Percentiles rank a stretch among this genome's conserved stretches.
phyloP scores from a whole-genome alignment of 1,140 invertebrate genomes.

The Cyclina sinensis region DNA sequence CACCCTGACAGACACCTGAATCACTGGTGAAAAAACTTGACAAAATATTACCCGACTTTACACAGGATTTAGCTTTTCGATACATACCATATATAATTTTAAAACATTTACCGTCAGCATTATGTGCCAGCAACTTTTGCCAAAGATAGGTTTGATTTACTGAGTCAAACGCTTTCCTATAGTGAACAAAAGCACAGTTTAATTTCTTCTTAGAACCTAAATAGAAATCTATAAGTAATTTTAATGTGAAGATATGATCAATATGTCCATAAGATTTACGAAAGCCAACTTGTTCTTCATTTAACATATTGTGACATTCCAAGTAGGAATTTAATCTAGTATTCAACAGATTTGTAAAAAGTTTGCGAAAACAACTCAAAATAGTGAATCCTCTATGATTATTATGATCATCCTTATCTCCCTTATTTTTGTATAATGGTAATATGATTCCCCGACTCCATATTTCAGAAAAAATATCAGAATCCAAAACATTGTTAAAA shows the following conservation, averaged over 20 bases:
- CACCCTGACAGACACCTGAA: neutral
- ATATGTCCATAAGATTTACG: neutral
- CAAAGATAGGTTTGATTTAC: neutral
- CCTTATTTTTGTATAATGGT: too few relatives aligned
- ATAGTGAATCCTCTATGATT: too few relatives aligned
- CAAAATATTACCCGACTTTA: neutral
- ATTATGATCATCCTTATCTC: too few relatives aligned
- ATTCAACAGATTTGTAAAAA: too few relatives aligned
- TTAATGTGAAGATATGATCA: neutral
- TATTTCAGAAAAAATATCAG: neutral
- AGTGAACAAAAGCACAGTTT: too few relatives aligned
- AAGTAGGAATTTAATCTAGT: neutral
- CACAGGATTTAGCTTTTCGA: neutral
- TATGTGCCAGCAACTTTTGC: neutral
- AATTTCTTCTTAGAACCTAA: neutral
- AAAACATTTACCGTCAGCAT: neutral
- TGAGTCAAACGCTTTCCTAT: neutral
- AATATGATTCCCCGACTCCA: conserved; percentile 1
- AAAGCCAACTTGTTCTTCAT: neutral
- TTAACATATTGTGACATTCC: neutral
- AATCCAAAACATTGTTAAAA: too few relatives aligned
- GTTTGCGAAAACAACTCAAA: neutral
- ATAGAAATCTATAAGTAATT: neutral
- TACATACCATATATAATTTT: neutral
- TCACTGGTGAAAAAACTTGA: neutral